Base-by-base conservation (phyloP, 2,797 vertebrate genomes). In the Danio aesculapii region DNA sequence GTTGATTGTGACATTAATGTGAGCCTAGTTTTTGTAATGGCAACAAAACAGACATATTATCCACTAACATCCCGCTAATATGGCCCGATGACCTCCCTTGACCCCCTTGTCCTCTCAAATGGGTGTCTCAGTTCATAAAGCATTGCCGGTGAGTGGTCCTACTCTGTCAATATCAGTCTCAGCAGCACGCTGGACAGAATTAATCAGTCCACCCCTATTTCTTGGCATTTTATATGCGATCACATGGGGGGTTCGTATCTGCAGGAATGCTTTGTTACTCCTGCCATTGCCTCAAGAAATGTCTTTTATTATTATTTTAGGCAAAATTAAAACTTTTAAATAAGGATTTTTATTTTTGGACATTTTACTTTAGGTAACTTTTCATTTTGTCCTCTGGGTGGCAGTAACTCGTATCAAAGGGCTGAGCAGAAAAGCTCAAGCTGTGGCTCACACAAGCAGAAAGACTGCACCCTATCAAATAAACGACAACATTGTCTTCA, bases 311-410 rank as follows among this genome's bases (percentile, higher is more conserved):
- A 11, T 7, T 9, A 30, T 30, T 30, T 30, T 30, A 30, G 3
- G 30, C 3, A 3, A 30, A 30, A 30, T 1, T 30, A 30, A 30
- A 30, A 30, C 30, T 30, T 70, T 52, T 41, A n/a, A n/a, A 13
- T 43, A 57, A 6, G 8, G 10, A 16, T 30, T 6, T 6, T 4
- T 11, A 8, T 72, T 21, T 55, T 12, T 16, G n/a, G 6, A 47
- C 5, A 14, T 49, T 13, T 30, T 39, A 16, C 13, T 21, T 59
- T 4, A 7, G 12, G 41, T 17, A 41, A 21, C 13, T 30, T 16
- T 21, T 16, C 19, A n/a, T 44, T 41, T 41, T 71, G 57, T 83
- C 72, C 82, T 55, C 77, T 70, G 14, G 77, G 58, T 70, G 77
- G 82, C 77, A 75, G 77, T 69, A 49, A 75, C 14, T 55, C 30